Base-by-base conservation (phyloP, 2,888 invertebrate genomes). In the Temnothorax ravouxi region DNA sequence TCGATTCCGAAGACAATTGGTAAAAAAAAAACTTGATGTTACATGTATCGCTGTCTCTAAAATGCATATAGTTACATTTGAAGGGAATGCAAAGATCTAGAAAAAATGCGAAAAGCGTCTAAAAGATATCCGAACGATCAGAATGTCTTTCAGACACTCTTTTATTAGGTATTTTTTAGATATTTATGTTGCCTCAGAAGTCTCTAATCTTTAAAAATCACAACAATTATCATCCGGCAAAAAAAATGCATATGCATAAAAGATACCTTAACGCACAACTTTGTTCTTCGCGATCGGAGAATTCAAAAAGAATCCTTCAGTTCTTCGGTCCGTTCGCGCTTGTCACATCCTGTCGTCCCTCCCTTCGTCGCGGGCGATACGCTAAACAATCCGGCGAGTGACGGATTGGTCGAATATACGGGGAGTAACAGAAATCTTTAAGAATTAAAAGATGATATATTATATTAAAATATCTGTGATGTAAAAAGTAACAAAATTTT, bases 401-500 rank as follows among this genome's bases (percentile, higher is more conserved):
- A 89, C 90, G 90, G 89, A 91, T 90, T 86, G 90, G 85, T 86
- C 90, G 88, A 88, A 85, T 87, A 79, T 84, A 87, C 84, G 86
- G 89, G 87, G 86, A 85, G 86, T 82, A 83, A 87, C 84, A 92
- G 92, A 93, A 93, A 93, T 92, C 93, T 93, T 94, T 93, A 94
- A 93, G 92, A 93, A 88, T 93, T 93, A 93, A 93, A 90, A 93
- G 92, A 94, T 93, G 91, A 94, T 94, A 94, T 94, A 94, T 94
- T 94, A 94, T 94, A 95, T 94, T 94, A 94, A 95, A 95, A 94
- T 94, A 95, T 95, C 95, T 95, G 95, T 95, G 94, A 95, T 94
- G 94, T 94, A 95, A 94, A 94, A 94, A 94, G 93, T 94, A 95
- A 94, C 94, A 94, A 95, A 95, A 94, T 95, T 95, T 95, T 94